A percentile compares a stretch with the other conserved stretches of the same genome.
Evolutionary conservation across 2,113 vertebrate species (phyloP).

Genomic region (Stomatorhinus ivindoensis): DNA sequence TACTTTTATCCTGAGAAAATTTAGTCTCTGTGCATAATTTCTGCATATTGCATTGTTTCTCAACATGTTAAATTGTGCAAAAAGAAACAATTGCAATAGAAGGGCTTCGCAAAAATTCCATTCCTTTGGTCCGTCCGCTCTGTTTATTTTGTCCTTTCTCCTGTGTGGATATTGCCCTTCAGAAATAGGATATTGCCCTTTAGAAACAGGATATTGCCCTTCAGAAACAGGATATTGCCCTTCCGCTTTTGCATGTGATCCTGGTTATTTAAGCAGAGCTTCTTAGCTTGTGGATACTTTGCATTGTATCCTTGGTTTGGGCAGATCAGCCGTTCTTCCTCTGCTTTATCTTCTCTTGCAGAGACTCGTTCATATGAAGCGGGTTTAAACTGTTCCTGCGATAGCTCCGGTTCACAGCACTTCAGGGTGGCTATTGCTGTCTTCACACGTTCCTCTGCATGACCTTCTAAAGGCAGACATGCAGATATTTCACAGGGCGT

Average conservation of each 20-base stretch:
- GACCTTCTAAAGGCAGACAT: not conserved
- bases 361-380: constrained; percentile 20
- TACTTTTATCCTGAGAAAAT: constrained; percentile 49
- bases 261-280: not conserved
- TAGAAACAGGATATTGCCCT: too few relatives aligned
- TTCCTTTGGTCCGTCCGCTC: not conserved
- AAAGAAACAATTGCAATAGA: not conserved
- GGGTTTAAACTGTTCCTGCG: constrained; percentile 13
- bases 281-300: not conserved
- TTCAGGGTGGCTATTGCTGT: not conserved
- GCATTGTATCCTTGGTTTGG: not conserved
- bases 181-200: not conserved
- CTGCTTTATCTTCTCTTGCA: constrained; percentile 19
- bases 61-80: not conserved
- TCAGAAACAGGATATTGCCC: not conserved
- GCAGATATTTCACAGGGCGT: not conserved
- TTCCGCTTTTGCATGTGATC: not conserved
- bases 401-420: constrained; percentile 26
- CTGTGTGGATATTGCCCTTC: not conserved
- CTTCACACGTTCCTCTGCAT: not conserved
- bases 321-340: constrained; percentile 21
- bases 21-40: constrained; percentile 38
- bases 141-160: not conserved
- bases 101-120: not conserved
- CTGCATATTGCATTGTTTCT: constrained; percentile 28